Percentiles rank a stretch among this genome's conserved stretches.
Conservation (phyloP, 2,113 vertebrate species). For the Pollimyrus isidori region DNA sequence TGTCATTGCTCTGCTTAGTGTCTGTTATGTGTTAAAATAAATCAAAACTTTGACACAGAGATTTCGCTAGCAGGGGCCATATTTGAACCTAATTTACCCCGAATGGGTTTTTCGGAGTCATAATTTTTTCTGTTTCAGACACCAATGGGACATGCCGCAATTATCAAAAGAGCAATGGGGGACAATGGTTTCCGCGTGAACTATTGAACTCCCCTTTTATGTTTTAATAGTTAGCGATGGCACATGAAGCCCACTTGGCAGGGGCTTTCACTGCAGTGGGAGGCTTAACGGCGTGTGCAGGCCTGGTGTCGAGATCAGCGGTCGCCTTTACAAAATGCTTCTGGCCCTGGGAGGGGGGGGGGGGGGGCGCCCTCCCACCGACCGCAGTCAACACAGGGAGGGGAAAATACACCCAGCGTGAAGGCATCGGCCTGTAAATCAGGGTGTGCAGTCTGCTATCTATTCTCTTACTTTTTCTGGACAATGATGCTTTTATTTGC, state of each 20-base stretch:
- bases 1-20: neutral
- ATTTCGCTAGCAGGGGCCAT: slow-evolving; percentile 6
- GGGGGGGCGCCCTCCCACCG: neutral
- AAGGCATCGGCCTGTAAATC: neutral
- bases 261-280: neutral
- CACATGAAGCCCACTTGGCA: slow-evolving; percentile 1
- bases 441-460: neutral
- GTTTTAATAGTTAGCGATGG: slow-evolving; percentile 12
- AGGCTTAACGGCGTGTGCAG: neutral
- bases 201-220: slow-evolving; percentile 11
- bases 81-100: slow-evolving; percentile 16
- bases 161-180: slow-evolving; percentile 12
- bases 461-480: neutral
- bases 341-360: neutral
- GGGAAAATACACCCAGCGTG: neutral
- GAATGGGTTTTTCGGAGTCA: slow-evolving; percentile 14
- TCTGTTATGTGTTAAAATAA: slow-evolving; percentile 10
- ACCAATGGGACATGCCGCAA: slow-evolving; percentile 11
- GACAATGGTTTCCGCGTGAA: slow-evolving; percentile 11
- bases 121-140: slow-evolving; percentile 18
- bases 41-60: slow-evolving; percentile 10
- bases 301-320: neutral
- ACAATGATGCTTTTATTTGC: neutral
- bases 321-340: neutral
- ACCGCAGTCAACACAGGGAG: neutral